A percentile compares a stretch with the other conserved stretches of the same genome.
Evolutionary conservation across 53 echinoderm and acorn worm species (phyloP).

Genomic region (Stichopus horrens): DNA sequence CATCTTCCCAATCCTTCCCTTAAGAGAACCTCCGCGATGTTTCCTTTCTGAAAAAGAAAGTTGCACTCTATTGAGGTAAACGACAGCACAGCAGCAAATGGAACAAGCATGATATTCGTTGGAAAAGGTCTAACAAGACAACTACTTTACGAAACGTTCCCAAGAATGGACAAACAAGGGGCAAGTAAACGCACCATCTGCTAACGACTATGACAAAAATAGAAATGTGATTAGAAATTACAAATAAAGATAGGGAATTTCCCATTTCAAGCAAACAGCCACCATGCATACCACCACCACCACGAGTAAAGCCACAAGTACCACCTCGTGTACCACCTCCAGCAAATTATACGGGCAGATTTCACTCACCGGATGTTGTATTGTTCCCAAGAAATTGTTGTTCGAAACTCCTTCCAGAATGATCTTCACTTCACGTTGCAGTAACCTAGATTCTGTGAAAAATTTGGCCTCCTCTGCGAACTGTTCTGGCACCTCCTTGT

Average conservation of each 20-base stretch:
- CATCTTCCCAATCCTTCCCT: conserved; percentile 87
- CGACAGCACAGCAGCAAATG: not conserved
- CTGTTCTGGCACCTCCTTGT: conserved; percentile 71
- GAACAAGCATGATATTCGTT: too few relatives aligned
- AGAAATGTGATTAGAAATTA: too few relatives aligned
- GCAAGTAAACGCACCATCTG: too few relatives aligned
- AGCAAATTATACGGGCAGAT: too few relatives aligned
- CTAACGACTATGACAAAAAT: too few relatives aligned
- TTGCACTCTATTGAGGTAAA: not conserved
- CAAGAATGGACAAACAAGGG: too few relatives aligned
- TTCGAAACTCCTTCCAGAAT: conserved; percentile 94
- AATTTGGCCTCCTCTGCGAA: conserved; percentile 91
- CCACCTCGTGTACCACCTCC: too few relatives aligned
- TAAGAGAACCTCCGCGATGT: conserved; percentile 82
- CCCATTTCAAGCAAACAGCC: too few relatives aligned
- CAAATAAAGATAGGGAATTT: too few relatives aligned
- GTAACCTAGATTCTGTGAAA: conserved; percentile 92
- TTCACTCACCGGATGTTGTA: conserved; percentile 78
- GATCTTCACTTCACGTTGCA: conserved; percentile 89
- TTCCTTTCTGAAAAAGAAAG: conserved; percentile 62
- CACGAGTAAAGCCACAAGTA: too few relatives aligned
- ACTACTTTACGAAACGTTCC: not conserved
- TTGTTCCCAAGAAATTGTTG: conserved; percentile 81
- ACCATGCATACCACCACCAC: too few relatives aligned
- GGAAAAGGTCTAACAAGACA: not conserved